Evolutionary conservation across 2,113 vertebrate species (phyloP), one percentile per base, ranked within the genome.

Genomic region (Sturnus vulgaris): DNA sequence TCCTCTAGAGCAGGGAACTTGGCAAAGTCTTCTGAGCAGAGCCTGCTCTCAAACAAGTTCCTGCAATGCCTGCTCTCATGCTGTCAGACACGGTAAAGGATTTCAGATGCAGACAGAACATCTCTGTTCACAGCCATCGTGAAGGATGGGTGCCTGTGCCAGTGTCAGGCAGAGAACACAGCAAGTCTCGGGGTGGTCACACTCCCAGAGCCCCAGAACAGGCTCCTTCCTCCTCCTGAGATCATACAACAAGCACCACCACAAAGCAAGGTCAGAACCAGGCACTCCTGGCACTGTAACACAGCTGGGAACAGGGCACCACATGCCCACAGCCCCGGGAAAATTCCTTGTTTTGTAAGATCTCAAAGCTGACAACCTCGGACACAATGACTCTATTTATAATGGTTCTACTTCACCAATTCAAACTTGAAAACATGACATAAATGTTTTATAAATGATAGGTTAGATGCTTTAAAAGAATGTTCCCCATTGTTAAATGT

Each of bases 111-210:
- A 55, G 42, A 37, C 31, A 60, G 46, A 75, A 7, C 40, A 31
- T 17, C 39, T 46, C 60, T 65, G 50, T 0, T 66, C 52, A 25
- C 44, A 35, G 6, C 52, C 82, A 21, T 0, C 0, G 4, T 6
- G 60, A 75, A 31, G 82, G 71, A 9, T 3, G n/a, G 35, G 70
- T 1, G 3, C 50, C 69, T 7, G 81, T 95, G 70, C 23, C 83
- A 87, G 37, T 17, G 31, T 30, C 57, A 65, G 77, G 31, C 35
- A 25, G 31, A 60, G 65, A 78, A 12, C 31, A 35, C 5, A 25
- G 56, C 40, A 10, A 75, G 14, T 35, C 19, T 0, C 56, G 18
- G 33, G 15, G 15, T 50, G 35, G 25, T 20, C 73, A 50, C 75
- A 46, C 12, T 17, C 52, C 57, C 28, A 44, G 53, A 64, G 65